phyloP scores from a whole-genome alignment of 1,140 invertebrate species.

The Panagrolaimus sp. region DNA sequence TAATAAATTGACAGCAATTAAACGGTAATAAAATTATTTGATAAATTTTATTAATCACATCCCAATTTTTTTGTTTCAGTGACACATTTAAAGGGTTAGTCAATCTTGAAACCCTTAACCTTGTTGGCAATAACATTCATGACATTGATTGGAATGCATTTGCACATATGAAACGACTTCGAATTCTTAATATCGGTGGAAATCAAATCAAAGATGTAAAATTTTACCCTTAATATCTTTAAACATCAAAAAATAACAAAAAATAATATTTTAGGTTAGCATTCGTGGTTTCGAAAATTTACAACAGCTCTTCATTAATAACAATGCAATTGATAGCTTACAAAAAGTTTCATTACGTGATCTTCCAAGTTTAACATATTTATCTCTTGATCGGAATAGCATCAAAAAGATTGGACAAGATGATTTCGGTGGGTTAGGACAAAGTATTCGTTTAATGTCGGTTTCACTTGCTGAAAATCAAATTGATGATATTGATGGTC shows the following conservation, averaged over 20 bases:
- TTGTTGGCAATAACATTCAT: conserved; percentile 38
- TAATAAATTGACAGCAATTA: conserved; percentile 46
- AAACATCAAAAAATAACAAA: too few relatives aligned
- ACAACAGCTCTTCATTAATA: conserved; percentile 49
- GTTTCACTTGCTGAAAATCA: conserved; percentile 51
- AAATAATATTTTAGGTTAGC: conserved; percentile 33
- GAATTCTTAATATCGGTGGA: conserved; percentile 42
- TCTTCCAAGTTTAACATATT: conserved; percentile 28
- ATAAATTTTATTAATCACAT: conserved; percentile 7
- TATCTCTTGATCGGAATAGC: conserved; percentile 46
- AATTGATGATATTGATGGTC: conserved; percentile 36
- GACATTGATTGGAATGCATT: conserved; percentile 36
- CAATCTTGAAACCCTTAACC: conserved; percentile 39
- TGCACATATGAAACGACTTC: conserved; percentile 36
- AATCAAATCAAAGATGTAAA: conserved; percentile 34
- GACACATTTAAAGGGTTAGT: conserved; percentile 48
- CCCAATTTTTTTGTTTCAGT: conserved; percentile 24
- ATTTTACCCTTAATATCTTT: not conserved
- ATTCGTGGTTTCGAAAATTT: conserved; percentile 36
- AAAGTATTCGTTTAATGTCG: conserved; percentile 34
- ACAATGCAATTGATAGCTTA: conserved; percentile 44
- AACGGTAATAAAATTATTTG: conserved; percentile 30
- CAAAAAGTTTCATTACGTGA: conserved; percentile 37
- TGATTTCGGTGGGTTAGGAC: conserved; percentile 34
- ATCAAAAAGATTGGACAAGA: conserved; percentile 32